Base-by-base conservation (phyloP, 1,140 invertebrate species). In the Proctacanthus coquilletti region DNA sequence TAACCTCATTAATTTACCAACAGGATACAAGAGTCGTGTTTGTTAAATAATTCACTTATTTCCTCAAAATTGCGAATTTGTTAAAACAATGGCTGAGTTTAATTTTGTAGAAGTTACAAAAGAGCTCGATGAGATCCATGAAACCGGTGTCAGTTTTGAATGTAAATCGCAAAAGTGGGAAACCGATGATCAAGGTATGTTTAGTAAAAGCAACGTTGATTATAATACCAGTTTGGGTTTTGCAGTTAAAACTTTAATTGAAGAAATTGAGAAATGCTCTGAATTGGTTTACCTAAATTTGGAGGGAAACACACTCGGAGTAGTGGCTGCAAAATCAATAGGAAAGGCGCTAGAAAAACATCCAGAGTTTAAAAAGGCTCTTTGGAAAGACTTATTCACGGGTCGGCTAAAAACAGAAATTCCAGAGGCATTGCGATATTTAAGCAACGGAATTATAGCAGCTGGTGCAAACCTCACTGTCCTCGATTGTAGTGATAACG, bases 381-480 rank as follows among this genome's bases (percentile, higher is more conserved):
- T 86, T 37, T 97, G 92, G 83, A 94, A 92, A 50, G 93, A 98
- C 56, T 80, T 98, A 68, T 98, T 98, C 49, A 95, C 91, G 9
- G 77, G 92, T 0, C 69, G 94, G 34, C 72, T 93, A 56, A 98
- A 96, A 62, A 73, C 78, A 13, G 94, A 98, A 69, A 98, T 98
- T 53, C 94, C 94, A 4, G 64, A 74, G 40, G 87, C 92, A 18
- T 62, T 98, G 47, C 41, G 48, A 14, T 42, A 50, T 34, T 62
- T 98, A 2, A 82, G 87, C 4, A 69, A 69, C 41, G 91, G 85
- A 4, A 71, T 98, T 33, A 85, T 87, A 36, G 48, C 54, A 8
- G 82, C 89, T 0, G 72, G 74, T 3, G 84, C 86, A 2, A 64
- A 74, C 3, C 66, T 99, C 0, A 72, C 77, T 0, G 82, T 89